Base-by-base conservation (phyloP, 2,797 vertebrate species). In the Knipowitschia caucasica region DNA sequence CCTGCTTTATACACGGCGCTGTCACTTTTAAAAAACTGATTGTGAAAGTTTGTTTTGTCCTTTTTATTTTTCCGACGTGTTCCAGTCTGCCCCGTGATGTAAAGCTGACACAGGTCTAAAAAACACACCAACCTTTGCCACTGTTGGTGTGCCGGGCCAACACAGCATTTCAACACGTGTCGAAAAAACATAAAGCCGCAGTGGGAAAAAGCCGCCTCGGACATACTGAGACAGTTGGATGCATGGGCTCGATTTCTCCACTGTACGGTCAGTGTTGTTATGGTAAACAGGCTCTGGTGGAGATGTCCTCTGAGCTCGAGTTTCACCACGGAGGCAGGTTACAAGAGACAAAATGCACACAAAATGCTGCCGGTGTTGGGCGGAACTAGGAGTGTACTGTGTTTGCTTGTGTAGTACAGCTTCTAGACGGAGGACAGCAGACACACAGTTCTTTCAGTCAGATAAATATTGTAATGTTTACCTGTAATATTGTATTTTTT, bases 281-380 rank as follows among this genome's bases (percentile, higher is more conserved):
- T 17, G 17, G 26, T 47, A 47, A 47, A 47, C 27, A 47, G 17
- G 21, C 27, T 47, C 45, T 20, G 2, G 45, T 47, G 45, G 20
- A 47, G 45, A 47, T 27, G 5, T 30, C 26, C 27, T 31, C 27
- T 47, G 10, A 21, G 45, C 45, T 47, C 17, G 10, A 31, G 27
- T 47, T 47, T 20, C 45, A 47, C 44, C 27, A 20, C 45, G 21
- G 14, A 46, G 26, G 20, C 45, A 12, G 26, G 45, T 30, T 47
- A 47, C 45, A 21, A 18, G 44, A 46, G 26, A 46, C 44, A 46
- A 46, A 46, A 46, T 46, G 30, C 25, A 46, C 44, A 46, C 40
- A 27, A 17, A 15, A 44, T 27, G 10, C 42, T 27, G 42, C 27
- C 4, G 42, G 23, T 44, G 42, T 44, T 44, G 24, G 42, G 27